phyloP scores from a whole-genome alignment of 2,888 invertebrate species.

The Plutella xylostella region DNA sequence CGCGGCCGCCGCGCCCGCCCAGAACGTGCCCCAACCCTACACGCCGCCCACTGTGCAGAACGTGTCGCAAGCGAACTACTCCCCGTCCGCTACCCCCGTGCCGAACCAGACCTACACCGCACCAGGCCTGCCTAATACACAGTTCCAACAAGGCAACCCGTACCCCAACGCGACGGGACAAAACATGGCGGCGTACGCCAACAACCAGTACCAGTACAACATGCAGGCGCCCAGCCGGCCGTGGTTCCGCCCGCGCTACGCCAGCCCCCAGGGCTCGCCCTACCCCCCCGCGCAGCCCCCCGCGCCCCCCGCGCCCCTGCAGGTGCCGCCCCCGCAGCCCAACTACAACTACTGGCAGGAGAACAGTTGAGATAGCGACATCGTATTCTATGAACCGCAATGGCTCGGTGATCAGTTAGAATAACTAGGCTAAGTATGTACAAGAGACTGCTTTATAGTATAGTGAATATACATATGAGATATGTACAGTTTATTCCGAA shows the following conservation, averaged over 20 bases:
- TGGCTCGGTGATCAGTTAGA: slow-evolving; percentile 9
- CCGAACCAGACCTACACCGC: slow-evolving; percentile 45
- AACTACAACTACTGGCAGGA: slow-evolving; percentile 58
- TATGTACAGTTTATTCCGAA: background rate
- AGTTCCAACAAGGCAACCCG: slow-evolving; percentile 44
- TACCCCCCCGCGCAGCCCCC: slow-evolving; percentile 35
- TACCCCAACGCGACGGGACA: slow-evolving; percentile 61
- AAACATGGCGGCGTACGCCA: slow-evolving; percentile 59
- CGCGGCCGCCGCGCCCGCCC: slow-evolving; percentile 38
- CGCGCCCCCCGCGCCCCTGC: slow-evolving; percentile 44
- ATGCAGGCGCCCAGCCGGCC: slow-evolving; percentile 35
- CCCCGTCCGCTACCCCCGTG: slow-evolving; percentile 52
- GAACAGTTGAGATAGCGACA: slow-evolving; percentile 46
- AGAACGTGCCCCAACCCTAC: slow-evolving; percentile 35
- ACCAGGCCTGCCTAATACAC: slow-evolving; percentile 43
- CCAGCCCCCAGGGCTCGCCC: slow-evolving; percentile 54
- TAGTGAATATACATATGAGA: background rate
- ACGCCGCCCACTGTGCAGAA: slow-evolving; percentile 40
- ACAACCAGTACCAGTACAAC: slow-evolving; percentile 53
- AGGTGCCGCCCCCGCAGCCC: slow-evolving; percentile 54
- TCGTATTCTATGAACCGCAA: slow-evolving; percentile 15
- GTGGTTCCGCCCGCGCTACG: slow-evolving; percentile 57
- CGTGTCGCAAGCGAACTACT: slow-evolving; percentile 41
- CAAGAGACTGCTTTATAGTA: slow-evolving; percentile 5
- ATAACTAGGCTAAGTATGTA: background rate